Evolutionary conservation across 2,113 vertebrate species (phyloP), one percentile per base, ranked within the genome.

Genomic region (Gavia stellata): DNA sequence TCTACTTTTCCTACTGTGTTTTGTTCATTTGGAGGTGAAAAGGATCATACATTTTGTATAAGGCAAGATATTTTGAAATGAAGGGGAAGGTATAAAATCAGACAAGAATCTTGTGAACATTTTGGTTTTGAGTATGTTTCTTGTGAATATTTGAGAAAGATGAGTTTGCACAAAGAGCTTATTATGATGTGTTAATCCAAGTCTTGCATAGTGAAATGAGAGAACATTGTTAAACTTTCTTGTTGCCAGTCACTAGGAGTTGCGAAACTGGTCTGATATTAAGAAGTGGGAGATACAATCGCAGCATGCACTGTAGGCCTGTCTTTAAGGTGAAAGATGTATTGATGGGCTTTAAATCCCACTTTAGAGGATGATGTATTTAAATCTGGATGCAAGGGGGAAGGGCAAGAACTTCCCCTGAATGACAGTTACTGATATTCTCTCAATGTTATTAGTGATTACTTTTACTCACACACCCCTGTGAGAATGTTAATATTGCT

Each of bases 401-500:
- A 72, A 81, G 70, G 59, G 61, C 58, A 90, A 68, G 80, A 90
- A 83, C 45, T 79, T 92, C 62, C 34, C 14, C 90, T 93, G 74
- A 96, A 92, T 88, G 89, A 92, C 68, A 84, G 71, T 20, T 49
- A 63, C 78, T 81, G 74, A 87, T 93, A 86, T 63, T 96, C 59
- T 92, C n/a, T 50, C 75, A 55, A 23, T 88, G 77, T 81, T 91
- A 73, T 66, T 94, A 96, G 82, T 94, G 82, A 97, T 89, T 92
- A 84, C 75, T 96, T 93, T 96, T 97, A 95, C 78, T 94, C 66
- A 17, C 45, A 65, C 44, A 50, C 52, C 59, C 38, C 66, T 86
- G 49, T 86, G 61, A 97, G 94, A 97, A 92, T 44, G 75, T 96
- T 95, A 88, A 87, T 96, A 93, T 91, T 91, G 40, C 78, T 93